Evolutionary conservation across 2,888 invertebrate genomes (phyloP).

Genomic region (Anorthoa munda): DNA sequence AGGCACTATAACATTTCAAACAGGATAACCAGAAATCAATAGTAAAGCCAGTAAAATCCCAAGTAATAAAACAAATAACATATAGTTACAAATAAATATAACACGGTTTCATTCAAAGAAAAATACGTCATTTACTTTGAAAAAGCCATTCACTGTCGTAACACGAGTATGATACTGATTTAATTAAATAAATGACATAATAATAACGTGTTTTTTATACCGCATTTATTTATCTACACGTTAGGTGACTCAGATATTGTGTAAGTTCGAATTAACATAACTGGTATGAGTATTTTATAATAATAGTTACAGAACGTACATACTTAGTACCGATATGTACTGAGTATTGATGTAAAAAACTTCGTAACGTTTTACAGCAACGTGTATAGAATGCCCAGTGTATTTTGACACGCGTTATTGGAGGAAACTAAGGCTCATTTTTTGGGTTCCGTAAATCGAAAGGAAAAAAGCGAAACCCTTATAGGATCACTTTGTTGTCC

Average conservation of each 20-base stretch:
- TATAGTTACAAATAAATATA: background rate
- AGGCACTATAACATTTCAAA: background rate
- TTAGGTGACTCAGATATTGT: constrained; percentile 38
- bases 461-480: too few relatives aligned
- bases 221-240: background rate
- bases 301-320: background rate
- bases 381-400: background rate
- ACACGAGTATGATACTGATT: constrained; percentile 22
- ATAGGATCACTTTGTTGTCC: too few relatives aligned
- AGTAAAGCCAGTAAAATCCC: background rate
- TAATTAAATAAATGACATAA: constrained; percentile 23
- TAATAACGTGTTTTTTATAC: constrained; percentile 29
- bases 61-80: background rate
- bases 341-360: constrained; percentile 17
- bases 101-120: constrained; percentile 44
- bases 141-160: constrained; percentile 20
- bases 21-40: background rate
- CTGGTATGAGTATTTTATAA: constrained; percentile 7
- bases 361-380: background rate
- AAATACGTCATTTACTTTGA: constrained; percentile 41
- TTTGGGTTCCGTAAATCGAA: too few relatives aligned
- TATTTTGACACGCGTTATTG: constrained; percentile 8
- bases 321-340: background rate
- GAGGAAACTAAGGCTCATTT: background rate
- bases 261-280: constrained; percentile 25